Conservation (phyloP, 2,797 vertebrate species). For the Neomorphus geoffroyi region DNA sequence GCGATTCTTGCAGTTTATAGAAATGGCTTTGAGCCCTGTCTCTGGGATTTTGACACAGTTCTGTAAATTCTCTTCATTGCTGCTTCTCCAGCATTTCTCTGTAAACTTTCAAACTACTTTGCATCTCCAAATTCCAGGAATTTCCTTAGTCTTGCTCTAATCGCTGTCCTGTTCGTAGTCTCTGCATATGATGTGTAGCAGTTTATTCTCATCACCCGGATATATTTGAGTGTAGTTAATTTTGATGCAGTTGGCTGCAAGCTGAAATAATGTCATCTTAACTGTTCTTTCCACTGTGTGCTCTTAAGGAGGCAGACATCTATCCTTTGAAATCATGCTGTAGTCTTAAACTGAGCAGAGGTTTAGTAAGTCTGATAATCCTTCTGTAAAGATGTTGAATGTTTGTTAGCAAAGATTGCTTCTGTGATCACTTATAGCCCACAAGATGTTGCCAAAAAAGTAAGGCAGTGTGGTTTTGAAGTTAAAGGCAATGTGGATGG, state of each 20-base stretch:
- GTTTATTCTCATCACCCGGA: neutral
- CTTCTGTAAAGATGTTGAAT: neutral
- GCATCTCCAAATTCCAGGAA: neutral
- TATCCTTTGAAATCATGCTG: neutral
- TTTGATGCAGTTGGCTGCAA: neutral
- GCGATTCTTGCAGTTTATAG: neutral
- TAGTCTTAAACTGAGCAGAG: neutral
- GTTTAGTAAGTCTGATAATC: neutral
- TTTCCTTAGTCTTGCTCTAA: neutral
- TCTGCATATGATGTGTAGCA: neutral
- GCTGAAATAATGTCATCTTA: neutral
- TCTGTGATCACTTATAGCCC: neutral
- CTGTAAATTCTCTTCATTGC: neutral
- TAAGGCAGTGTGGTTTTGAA: neutral
- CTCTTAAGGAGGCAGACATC: neutral
- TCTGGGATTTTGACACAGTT: neutral
- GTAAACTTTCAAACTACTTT: neutral
- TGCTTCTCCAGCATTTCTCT: neutral
- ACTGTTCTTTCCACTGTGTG: neutral
- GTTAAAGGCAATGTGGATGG: neutral
- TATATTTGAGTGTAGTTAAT: neutral
- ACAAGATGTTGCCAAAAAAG: neutral
- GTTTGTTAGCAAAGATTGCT: neutral
- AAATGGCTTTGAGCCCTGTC: neutral
- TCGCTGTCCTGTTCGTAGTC: neutral